These are phyloP conservation scores for Cebus imitator DNA, from an alignment of 2,113 vertebrate species.

Conservation along the genomic window DNA sequence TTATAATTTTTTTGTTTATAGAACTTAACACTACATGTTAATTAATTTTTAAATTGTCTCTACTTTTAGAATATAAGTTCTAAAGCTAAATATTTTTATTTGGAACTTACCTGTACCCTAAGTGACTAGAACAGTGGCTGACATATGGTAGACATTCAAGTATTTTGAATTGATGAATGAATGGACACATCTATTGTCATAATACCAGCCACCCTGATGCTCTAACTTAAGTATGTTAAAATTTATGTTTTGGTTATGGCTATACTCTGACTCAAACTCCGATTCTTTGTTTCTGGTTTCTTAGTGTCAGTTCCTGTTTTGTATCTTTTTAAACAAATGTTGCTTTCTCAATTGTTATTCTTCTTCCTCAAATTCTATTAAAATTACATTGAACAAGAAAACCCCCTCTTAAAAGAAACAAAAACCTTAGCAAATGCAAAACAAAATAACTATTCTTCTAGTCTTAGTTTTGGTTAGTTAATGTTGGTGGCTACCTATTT, in stretches of 20 bases:
- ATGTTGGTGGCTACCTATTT: background rate
- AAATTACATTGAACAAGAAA: constrained; percentile 3
- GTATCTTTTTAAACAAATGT: constrained; percentile 12
- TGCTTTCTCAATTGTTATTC: constrained; percentile 5
- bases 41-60: background rate
- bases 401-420: background rate
- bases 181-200: background rate
- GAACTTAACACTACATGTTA: constrained; percentile 3
- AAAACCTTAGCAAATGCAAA: constrained; percentile 2
- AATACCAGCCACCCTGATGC: background rate
- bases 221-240: background rate
- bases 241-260: background rate
- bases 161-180: background rate
- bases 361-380: constrained; percentile 44
- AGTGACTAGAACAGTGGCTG: background rate
- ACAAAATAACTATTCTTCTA: background rate
- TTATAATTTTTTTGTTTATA: background rate
- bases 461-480: background rate
- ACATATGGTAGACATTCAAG: background rate
- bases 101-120: background rate
- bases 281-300: background rate
- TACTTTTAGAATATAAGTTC: constrained; percentile 30
- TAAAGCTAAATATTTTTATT: constrained; percentile 42
- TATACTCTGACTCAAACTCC: background rate
- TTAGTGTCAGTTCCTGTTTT: constrained; percentile 43